Percentiles rank a stretch among this genome's conserved stretches.
Evolutionary conservation across 2,888 invertebrate species (phyloP).

Genomic region (Lepidonotus clava): DNA sequence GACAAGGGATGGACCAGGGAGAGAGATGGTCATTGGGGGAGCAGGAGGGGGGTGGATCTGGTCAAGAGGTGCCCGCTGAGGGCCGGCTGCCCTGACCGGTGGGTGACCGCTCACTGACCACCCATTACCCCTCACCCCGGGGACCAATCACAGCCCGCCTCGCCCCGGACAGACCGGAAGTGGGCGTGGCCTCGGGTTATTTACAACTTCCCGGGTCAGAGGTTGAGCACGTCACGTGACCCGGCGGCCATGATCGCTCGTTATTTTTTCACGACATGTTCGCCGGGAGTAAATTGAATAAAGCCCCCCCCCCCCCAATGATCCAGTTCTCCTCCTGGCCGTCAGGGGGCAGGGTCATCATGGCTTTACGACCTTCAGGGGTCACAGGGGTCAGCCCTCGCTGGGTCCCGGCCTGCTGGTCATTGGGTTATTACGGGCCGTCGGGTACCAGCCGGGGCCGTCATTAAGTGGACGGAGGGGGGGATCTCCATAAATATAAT

Average conservation of each 20-base stretch:
- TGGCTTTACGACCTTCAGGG: too few relatives aligned
- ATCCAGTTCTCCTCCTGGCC: constrained; percentile 36
- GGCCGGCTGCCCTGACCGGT: too few relatives aligned
- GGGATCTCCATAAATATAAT: too few relatives aligned
- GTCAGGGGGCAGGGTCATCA: too few relatives aligned
- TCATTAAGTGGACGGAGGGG: too few relatives aligned
- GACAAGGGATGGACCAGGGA: too few relatives aligned
- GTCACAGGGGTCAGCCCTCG: too few relatives aligned
- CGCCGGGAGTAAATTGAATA: constrained; percentile 30
- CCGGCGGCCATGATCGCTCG: constrained; percentile 1
- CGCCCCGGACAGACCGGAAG: constrained; percentile 1
- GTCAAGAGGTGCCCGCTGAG: too few relatives aligned
- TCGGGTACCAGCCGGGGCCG: too few relatives aligned
- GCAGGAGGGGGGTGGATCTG: neutral
- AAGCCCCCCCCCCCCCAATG: neutral
- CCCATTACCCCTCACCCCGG: neutral
- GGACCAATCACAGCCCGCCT: neutral
- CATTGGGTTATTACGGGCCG: too few relatives aligned
- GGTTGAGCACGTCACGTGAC: neutral
- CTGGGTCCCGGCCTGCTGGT: too few relatives aligned
- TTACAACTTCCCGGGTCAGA: constrained; percentile 34
- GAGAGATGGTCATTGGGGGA: neutral
- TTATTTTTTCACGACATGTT: constrained; percentile 32
- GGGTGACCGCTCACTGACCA: constrained; percentile 2
- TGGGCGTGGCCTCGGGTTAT: constrained; percentile 49